Evolutionary conservation across 2,888 invertebrate species (phyloP).

Genomic region (Acleris holmiana): DNA sequence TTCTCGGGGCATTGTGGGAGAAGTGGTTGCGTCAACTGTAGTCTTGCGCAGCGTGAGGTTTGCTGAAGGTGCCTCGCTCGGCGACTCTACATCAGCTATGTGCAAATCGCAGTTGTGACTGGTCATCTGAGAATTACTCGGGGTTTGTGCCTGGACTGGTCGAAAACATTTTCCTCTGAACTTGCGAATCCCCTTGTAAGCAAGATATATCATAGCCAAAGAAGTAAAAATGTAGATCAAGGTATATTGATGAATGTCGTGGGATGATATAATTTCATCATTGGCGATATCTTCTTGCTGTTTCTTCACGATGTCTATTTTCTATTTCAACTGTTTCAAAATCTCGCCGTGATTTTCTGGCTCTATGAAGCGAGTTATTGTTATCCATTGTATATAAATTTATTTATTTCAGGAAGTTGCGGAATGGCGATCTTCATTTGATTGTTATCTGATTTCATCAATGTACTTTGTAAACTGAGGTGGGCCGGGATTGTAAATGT

Average conservation of each 20-base stretch:
- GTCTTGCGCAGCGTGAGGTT: background rate
- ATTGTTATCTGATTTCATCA: background rate
- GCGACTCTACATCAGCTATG: background rate
- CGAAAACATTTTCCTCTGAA: background rate
- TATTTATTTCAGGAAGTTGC: background rate
- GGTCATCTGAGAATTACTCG: background rate
- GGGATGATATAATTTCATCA: background rate
- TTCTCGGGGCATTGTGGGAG: background rate
- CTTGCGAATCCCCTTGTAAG: background rate
- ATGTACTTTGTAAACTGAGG: background rate
- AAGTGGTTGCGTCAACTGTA: background rate
- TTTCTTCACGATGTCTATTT: background rate
- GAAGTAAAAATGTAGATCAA: slow-evolving; percentile 1
- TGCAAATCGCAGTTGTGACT: background rate
- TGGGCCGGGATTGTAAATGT: slow-evolving; percentile 2
- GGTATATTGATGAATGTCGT: slow-evolving; percentile 4
- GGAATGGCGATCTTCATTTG: background rate
- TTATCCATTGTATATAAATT: background rate
- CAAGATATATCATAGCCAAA: background rate
- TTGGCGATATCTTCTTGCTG: background rate
- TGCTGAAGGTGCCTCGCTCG: background rate
- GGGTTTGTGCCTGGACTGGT: background rate
- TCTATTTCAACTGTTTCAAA: background rate
- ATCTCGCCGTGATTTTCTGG: background rate
- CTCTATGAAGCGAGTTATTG: background rate